phyloP scores from a whole-genome alignment of 2,888 invertebrate species.

The Lissocephala sabroskyi region DNA sequence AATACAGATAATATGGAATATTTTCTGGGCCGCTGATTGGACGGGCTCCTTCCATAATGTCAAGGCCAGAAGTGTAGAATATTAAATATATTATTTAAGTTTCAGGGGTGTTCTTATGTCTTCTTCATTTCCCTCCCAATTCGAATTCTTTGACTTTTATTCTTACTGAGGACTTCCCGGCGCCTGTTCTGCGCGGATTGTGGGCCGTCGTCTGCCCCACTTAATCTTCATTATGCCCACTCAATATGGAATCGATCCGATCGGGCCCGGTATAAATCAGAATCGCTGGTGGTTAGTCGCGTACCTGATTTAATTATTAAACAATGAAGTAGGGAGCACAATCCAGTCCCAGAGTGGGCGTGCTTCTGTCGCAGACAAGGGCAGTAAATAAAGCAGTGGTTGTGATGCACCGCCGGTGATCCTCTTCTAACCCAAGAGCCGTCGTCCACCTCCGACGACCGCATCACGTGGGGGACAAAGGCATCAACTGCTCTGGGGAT shows the following conservation, averaged over 20 bases:
- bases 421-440: slow-evolving; percentile 15
- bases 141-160: no score
- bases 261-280: slow-evolving; percentile 42
- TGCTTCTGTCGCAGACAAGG: background rate
- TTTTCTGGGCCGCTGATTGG: no score
- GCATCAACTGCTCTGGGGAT: slow-evolving; percentile 35
- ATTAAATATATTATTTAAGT: no score
- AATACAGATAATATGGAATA: no score
- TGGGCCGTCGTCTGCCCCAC: no score
- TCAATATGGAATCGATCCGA: background rate
- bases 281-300: slow-evolving; percentile 58
- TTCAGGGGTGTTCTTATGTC: no score
- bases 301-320: slow-evolving; percentile 70
- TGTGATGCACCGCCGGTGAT: background rate
- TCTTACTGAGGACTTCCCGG: no score
- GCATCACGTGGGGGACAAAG: slow-evolving; percentile 59
- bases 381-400: slow-evolving; percentile 2
- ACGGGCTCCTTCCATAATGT: no score
- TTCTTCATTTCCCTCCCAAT: no score
- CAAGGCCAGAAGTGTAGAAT: no score
- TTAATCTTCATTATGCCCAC: no score
- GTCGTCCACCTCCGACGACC: slow-evolving; percentile 48
- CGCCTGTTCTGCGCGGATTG: no score
- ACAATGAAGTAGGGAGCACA: slow-evolving; percentile 58
- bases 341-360: slow-evolving; percentile 21